These are phyloP conservation scores for Polydrusus tereticollis DNA, from an alignment of 2,888 invertebrate genomes.

Conservation along the genomic window DNA sequence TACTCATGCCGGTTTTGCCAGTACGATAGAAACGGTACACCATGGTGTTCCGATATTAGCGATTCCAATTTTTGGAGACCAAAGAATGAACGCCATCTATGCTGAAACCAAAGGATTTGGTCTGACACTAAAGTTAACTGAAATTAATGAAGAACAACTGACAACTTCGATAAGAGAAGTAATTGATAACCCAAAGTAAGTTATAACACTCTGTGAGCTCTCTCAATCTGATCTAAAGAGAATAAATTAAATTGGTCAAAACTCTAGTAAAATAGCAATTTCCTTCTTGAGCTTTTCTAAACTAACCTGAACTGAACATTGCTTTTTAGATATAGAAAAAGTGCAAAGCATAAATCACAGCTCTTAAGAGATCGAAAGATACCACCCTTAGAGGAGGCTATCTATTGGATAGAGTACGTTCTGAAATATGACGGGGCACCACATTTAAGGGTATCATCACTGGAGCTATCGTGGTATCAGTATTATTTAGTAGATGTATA, in stretches of 20 bases:
- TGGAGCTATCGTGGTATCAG: constrained; percentile 52
- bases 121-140: constrained; percentile 63
- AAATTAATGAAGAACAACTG: constrained; percentile 58
- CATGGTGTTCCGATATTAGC: constrained; percentile 69
- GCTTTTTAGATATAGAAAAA: constrained; percentile 48
- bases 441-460: constrained; percentile 49
- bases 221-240: too few relatives aligned
- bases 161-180: constrained; percentile 31
- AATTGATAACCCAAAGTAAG: constrained; percentile 42
- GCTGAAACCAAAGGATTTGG: constrained; percentile 61
- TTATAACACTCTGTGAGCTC: not conserved
- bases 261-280: not conserved
- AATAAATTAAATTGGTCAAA: too few relatives aligned
- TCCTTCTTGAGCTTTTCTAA: not conserved
- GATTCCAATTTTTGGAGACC: constrained; percentile 70
- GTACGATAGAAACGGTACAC: constrained; percentile 71
- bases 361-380: constrained; percentile 49
- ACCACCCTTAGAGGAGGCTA: constrained; percentile 47
- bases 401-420: constrained; percentile 53
- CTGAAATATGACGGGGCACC: constrained; percentile 51
- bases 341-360: constrained; percentile 42
- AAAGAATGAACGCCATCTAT: constrained; percentile 67
- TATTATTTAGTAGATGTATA: constrained; percentile 52
- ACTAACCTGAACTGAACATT: not conserved
- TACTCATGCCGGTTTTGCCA: constrained; percentile 73